Percentiles rank a stretch among this genome's conserved stretches.
These are phyloP conservation scores for Hymenopus coronatus DNA, from an alignment of 2,888 invertebrate species.

Conservation along the genomic window DNA sequence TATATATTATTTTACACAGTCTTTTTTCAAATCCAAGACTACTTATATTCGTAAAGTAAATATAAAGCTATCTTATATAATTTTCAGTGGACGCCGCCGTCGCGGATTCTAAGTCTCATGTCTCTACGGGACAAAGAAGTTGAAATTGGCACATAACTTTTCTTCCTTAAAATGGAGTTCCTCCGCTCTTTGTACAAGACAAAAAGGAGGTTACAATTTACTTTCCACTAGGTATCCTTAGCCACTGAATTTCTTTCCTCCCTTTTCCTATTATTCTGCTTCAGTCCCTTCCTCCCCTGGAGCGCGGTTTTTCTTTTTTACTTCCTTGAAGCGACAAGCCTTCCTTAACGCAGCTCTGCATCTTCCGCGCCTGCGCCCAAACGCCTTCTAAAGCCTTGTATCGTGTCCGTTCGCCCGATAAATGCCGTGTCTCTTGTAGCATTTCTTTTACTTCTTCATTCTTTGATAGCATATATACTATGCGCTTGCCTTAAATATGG, in stretches of 20 bases:
- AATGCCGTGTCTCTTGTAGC: background rate
- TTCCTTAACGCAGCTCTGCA: background rate
- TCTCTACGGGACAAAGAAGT: background rate
- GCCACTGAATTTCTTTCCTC: background rate
- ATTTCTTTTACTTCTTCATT: background rate
- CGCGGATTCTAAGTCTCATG: background rate
- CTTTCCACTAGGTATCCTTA: background rate
- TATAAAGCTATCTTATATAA: too few relatives aligned
- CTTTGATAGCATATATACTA: background rate
- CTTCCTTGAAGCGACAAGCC: background rate
- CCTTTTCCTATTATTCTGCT: background rate
- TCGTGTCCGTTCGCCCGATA: background rate
- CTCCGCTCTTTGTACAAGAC: background rate
- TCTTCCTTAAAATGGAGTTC: background rate
- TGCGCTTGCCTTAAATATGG: background rate
- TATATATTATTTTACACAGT: too few relatives aligned
- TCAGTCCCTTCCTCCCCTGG: background rate
- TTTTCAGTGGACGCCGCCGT: too few relatives aligned
- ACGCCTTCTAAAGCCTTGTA: background rate
- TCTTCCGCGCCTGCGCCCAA: background rate
- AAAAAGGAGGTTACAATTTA: background rate
- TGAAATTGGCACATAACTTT: background rate
- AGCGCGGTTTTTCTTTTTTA: background rate
- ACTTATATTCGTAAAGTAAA: too few relatives aligned
- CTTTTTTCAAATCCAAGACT: too few relatives aligned